Evolutionary conservation across 2,113 vertebrate species (phyloP).

Genomic region (Leucoraja erinaceus): DNA sequence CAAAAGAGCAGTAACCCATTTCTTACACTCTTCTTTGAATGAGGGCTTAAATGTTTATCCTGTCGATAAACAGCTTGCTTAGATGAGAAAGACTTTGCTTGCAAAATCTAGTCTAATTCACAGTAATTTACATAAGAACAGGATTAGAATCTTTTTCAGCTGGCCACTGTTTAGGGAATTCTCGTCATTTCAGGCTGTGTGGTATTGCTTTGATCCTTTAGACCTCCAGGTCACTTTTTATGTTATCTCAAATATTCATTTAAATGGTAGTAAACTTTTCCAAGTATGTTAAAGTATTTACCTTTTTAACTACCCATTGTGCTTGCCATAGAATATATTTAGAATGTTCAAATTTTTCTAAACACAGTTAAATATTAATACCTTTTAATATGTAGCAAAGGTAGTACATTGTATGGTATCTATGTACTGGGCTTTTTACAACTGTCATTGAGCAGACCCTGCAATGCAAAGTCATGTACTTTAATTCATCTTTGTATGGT

Average conservation of each 20-base stretch:
- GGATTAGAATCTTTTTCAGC: slow-evolving; percentile 54
- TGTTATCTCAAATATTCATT: slow-evolving; percentile 33
- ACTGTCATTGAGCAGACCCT: neutral
- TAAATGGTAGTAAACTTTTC: neutral
- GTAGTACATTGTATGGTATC: neutral
- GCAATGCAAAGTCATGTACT: neutral
- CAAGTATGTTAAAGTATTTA: slow-evolving; percentile 15
- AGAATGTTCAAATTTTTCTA: neutral
- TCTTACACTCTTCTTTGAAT: slow-evolving; percentile 41
- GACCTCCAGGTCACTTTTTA: slow-evolving; percentile 31
- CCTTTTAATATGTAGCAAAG: neutral
- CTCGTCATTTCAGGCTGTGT: slow-evolving; percentile 55
- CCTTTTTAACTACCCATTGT: neutral
- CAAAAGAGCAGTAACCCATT: neutral
- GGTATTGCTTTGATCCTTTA: slow-evolving; percentile 50
- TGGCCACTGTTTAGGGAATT: slow-evolving; percentile 54
- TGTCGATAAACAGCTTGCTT: slow-evolving; percentile 51
- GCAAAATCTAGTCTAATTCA: slow-evolving; percentile 57
- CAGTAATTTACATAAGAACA: slow-evolving; percentile 59
- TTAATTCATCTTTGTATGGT: neutral
- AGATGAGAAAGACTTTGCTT: slow-evolving; percentile 53
- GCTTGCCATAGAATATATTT: neutral
- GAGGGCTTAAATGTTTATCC: slow-evolving; percentile 46
- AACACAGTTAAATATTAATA: neutral
- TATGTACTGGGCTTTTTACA: neutral